Percentiles rank a stretch among this genome's conserved stretches.
Evolutionary conservation across 2,888 invertebrate genomes (phyloP).

Genomic region (Drosophila pseudotalamancana): DNA sequence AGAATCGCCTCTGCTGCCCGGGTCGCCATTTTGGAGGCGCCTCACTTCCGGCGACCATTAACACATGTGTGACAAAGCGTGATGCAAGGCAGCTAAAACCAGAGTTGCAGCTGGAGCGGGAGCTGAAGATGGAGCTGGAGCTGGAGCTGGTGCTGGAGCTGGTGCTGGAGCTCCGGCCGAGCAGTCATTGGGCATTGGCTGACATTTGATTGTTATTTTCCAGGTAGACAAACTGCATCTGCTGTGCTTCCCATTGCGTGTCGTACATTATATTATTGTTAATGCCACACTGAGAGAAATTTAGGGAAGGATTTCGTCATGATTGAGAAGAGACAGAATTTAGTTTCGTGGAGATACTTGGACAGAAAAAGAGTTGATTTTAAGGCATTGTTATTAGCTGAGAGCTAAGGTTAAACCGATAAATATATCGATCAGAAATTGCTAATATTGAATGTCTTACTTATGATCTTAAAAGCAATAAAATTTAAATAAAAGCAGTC

Average conservation of each 20-base stretch:
- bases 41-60: slow-evolving; percentile 69
- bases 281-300: slow-evolving; percentile 35
- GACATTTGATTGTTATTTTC: slow-evolving; percentile 55
- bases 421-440: too few species aligned
- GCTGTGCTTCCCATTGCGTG: slow-evolving; percentile 79
- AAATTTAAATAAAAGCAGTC: too few species aligned
- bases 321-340: neutral
- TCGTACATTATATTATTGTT: slow-evolving; percentile 66
- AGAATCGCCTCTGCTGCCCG: slow-evolving; percentile 23
- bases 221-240: slow-evolving; percentile 62
- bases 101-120: slow-evolving; percentile 1
- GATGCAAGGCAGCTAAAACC: too few species aligned
- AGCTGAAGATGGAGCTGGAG: neutral
- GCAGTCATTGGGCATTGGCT: slow-evolving; percentile 34
- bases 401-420: too few species aligned
- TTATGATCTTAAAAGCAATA: too few species aligned
- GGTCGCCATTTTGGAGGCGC: slow-evolving; percentile 60
- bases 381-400: too few species aligned
- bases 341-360: neutral
- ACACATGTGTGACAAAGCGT: slow-evolving; percentile 64
- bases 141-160: neutral
- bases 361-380: too few species aligned
- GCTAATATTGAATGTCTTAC: too few species aligned
- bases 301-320: too few species aligned
- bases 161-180: slow-evolving; percentile 9